Percentiles rank a stretch among this genome's conserved stretches.
Evolutionary conservation across 2,797 vertebrate species (phyloP).

Genomic region (Odontamblyopus lacepedii): DNA sequence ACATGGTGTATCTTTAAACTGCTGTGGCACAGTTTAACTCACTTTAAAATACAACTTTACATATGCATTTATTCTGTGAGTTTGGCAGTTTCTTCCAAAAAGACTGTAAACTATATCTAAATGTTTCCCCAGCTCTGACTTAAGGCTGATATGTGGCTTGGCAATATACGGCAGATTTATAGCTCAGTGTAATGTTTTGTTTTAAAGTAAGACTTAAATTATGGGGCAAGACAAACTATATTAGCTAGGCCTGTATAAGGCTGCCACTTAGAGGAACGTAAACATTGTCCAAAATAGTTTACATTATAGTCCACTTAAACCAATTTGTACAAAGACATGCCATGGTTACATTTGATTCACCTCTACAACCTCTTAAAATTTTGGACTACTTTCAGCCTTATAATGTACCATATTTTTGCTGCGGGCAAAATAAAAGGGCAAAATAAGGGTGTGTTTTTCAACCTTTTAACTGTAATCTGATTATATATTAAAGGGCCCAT

Average conservation of each 20-base stretch:
- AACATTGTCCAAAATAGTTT: slow-evolving; percentile 9
- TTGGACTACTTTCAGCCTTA: neutral
- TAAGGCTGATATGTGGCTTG: neutral
- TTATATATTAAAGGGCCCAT: too few relatives aligned
- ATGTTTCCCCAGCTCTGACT: neutral
- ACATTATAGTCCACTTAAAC: slow-evolving; percentile 3
- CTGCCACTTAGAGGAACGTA: neutral
- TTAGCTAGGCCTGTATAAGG: neutral
- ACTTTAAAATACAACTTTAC: neutral
- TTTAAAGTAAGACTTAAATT: slow-evolving; percentile 1
- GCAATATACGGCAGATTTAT: neutral
- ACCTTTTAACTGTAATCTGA: too few relatives aligned
- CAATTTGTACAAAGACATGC: slow-evolving; percentile 8
- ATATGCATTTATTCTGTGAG: neutral
- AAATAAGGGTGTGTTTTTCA: neutral
- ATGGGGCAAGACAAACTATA: slow-evolving; percentile 2
- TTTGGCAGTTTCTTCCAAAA: neutral
- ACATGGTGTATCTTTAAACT: neutral
- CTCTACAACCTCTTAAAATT: neutral
- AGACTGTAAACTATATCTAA: neutral
- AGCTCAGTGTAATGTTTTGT: slow-evolving; percentile 3
- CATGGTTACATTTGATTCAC: neutral
- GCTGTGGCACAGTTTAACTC: neutral
- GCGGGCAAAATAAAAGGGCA: neutral
- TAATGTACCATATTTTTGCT: neutral